Evolutionary conservation across 1,140 invertebrate genomes (phyloP), one percentile per base, ranked within the genome.

Genomic region (Solenopsis invicta): DNA sequence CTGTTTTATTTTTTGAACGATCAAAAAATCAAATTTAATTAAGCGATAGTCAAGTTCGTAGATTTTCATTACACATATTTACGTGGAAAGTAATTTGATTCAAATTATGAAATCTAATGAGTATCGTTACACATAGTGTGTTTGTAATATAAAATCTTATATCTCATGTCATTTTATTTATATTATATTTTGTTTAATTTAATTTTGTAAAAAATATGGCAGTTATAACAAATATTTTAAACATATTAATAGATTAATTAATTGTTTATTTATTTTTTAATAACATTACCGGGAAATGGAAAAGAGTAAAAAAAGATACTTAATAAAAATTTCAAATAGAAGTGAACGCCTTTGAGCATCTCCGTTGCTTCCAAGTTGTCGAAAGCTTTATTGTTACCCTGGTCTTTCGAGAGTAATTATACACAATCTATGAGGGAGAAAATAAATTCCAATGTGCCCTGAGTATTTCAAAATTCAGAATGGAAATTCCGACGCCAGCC

Each of bases 401-500:
- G 37, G 41, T 41, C 29, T 34, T 80, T 56, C 9, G 61, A 16
- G 9, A 21, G 21, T 56, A 81, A 81, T 52, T 50, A 41, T 67
- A 62, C 10, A 24, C 85, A 56, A 86, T 61, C 24, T 61, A 81
- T 8, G 54, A n/a, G 54, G 12, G 69, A 50, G 64, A 82, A 82
- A 82, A 82, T 82, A 61, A 82, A 74, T 82, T 74, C 24, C 66
- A 13, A 81, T 41, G 66, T 16, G 29, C 59, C 37, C 13, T 50
- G 48, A 16, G n/a, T 8, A 69, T 84, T 34, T 62, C 54, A 74
- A 87, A 87, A 59, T 37, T 41, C 48, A 24, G 18, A 21, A 24
- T 34, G 54, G 59, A 72, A 71, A 87, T 87, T 81, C 56, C 78
- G 34, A 34, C 56, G 78, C 16, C 56, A 86, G 52, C 69, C 54